These are phyloP conservation scores for Apostichopus japonicus DNA, from an alignment of 35 echinoderm and acorn worm species.

Conservation along the genomic window DNA sequence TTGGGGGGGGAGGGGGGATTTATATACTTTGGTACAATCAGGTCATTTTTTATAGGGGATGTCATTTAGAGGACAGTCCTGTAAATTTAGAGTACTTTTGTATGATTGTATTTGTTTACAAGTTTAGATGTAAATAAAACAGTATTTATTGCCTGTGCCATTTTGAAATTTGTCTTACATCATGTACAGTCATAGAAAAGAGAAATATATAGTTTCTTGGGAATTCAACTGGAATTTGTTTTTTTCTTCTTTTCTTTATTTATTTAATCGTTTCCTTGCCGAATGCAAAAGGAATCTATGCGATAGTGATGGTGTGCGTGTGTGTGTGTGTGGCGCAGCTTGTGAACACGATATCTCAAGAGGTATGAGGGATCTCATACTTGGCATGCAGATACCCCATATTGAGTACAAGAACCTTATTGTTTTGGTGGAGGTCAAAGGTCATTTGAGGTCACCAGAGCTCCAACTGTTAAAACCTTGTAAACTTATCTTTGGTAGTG, in stretches of 20 bases:
- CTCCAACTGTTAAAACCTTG: too few species aligned
- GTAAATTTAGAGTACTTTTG: conserved; percentile 52
- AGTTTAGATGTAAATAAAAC: conserved; percentile 48
- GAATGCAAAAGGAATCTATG: too few species aligned
- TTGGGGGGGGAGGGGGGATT: neutral
- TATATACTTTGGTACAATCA: conserved; percentile 17
- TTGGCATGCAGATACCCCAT: too few species aligned
- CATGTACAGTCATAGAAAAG: conserved; percentile 40
- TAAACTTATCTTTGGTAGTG: too few species aligned
- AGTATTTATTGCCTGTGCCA: conserved; percentile 55
- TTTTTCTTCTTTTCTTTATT: neutral
- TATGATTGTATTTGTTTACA: conserved; percentile 43
- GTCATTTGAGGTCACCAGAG: too few species aligned
- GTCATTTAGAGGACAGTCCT: conserved; percentile 25
- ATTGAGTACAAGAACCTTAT: too few species aligned
- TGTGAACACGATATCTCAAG: too few species aligned
- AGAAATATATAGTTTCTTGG: conserved; percentile 53
- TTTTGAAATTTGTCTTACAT: conserved; percentile 53
- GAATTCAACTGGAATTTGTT: neutral
- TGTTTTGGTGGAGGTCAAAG: too few species aligned
- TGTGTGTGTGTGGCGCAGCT: too few species aligned
- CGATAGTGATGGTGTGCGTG: too few species aligned
- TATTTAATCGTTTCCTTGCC: neutral
- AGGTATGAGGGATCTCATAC: too few species aligned
- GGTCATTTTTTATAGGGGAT: conserved; percentile 16